Percentiles rank a stretch among this genome's conserved stretches.
These are phyloP conservation scores for Achroia grisella DNA, from an alignment of 1,140 invertebrate species.

Conservation along the genomic window DNA sequence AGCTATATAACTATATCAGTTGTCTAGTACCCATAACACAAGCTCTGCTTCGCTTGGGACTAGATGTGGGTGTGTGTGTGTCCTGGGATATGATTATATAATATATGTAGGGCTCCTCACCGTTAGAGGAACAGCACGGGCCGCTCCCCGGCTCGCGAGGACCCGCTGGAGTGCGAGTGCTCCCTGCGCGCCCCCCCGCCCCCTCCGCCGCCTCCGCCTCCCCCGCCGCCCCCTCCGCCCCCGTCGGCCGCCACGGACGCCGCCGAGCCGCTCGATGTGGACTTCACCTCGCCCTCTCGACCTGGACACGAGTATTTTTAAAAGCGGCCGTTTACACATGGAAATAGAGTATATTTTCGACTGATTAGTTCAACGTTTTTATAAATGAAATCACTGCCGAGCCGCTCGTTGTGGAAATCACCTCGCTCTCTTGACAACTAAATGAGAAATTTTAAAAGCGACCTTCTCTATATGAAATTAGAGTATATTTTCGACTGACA, in stretches of 20 bases:
- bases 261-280: conserved; percentile 45
- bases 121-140: conserved; percentile 66
- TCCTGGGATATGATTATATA: too few species aligned
- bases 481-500: too few species aligned
- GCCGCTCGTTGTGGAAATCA: too few species aligned
- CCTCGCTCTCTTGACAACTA: too few species aligned
- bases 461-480: too few species aligned
- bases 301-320: conserved; percentile 8
- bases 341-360: too few species aligned
- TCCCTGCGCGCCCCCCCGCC: conserved; percentile 37
- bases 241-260: conserved; percentile 22
- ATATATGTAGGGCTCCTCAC: conserved; percentile 7
- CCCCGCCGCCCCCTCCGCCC: conserved; percentile 16
- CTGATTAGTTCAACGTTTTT: too few species aligned
- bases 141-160: conserved; percentile 38
- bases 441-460: too few species aligned
- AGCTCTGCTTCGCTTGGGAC: too few species aligned
- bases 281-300: conserved; percentile 44
- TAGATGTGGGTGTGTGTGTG: too few species aligned
- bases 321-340: background rate
- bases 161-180: conserved; percentile 52
- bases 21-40: too few species aligned
- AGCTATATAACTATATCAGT: too few species aligned
- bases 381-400: background rate
- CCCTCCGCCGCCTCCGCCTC: background rate